Percentiles rank a stretch among this genome's conserved stretches.
Evolutionary conservation across 2,797 vertebrate genomes (phyloP).

Genomic region (Antrozous pallidus): DNA sequence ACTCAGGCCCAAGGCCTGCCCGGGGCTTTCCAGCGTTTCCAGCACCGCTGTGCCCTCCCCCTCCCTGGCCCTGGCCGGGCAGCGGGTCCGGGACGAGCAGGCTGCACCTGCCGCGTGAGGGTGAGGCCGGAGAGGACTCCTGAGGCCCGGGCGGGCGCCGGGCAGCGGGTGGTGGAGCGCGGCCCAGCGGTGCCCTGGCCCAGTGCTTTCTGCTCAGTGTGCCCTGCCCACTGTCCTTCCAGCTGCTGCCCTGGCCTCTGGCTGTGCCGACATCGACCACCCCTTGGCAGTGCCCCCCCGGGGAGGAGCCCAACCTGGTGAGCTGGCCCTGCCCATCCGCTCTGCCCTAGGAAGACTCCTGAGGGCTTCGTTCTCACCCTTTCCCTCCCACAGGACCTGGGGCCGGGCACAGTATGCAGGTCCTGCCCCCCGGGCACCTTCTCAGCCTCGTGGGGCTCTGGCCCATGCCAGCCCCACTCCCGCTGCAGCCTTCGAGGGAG

Average conservation of each 20-base stretch:
- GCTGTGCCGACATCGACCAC: slow-evolving; percentile 56
- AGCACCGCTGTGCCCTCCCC: neutral
- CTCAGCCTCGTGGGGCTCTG: slow-evolving; percentile 80
- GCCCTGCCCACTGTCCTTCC: slow-evolving; percentile 70
- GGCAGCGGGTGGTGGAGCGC: neutral
- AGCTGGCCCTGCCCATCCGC: slow-evolving; percentile 46
- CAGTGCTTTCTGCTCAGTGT: neutral
- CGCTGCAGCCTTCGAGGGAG: slow-evolving; percentile 84
- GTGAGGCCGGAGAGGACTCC: neutral
- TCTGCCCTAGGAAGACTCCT: neutral
- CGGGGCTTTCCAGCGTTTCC: slow-evolving; percentile 36
- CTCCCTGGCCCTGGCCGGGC: neutral
- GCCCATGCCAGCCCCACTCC: slow-evolving; percentile 84
- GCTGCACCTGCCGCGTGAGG: neutral
- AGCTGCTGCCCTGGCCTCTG: slow-evolving; percentile 83
- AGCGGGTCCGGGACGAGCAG: neutral
- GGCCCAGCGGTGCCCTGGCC: neutral
- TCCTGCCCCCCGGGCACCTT: slow-evolving; percentile 87
- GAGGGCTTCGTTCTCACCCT: neutral
- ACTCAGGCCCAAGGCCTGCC: neutral
- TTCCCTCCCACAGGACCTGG: slow-evolving; percentile 36
- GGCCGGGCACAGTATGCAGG: slow-evolving; percentile 82
- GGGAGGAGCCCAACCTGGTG: slow-evolving; percentile 89
- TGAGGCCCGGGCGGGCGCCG: neutral
- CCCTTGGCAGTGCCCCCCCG: slow-evolving; percentile 84